Evolutionary conservation across 2,888 invertebrate genomes (phyloP).

Genomic region (Netelia virgata): DNA sequence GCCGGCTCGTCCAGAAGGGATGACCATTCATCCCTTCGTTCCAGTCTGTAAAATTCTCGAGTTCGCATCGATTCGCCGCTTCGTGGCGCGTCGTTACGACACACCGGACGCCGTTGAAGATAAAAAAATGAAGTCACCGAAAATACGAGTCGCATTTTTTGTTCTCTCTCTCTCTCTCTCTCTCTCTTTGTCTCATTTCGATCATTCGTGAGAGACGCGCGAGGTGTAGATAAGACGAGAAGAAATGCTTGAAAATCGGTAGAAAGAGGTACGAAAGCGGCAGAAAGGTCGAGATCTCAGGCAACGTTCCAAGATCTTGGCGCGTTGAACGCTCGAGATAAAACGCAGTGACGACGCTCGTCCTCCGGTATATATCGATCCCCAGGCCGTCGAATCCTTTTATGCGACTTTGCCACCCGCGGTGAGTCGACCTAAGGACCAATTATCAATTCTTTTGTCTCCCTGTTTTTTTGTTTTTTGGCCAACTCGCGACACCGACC

Average conservation of each 20-base stretch:
- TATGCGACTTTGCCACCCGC: constrained; percentile 42
- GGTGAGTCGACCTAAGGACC: constrained; percentile 55
- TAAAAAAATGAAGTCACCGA: constrained; percentile 13
- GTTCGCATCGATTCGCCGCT: constrained; percentile 22
- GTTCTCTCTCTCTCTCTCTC: background rate
- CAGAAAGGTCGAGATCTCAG: constrained; percentile 38
- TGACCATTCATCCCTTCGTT: constrained; percentile 53
- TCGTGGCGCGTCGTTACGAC: background rate
- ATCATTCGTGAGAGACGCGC: background rate
- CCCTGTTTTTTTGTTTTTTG: constrained; percentile 52
- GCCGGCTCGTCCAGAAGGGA: background rate
- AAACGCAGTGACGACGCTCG: constrained; percentile 36
- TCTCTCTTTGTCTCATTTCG: background rate
- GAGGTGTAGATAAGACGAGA: constrained; percentile 11
- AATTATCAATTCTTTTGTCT: constrained; percentile 66
- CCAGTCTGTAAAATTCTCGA: constrained; percentile 29
- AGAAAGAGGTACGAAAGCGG: constrained; percentile 21
- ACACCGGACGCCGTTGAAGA: background rate
- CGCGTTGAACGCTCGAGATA: constrained; percentile 41
- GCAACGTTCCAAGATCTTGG: constrained; percentile 32
- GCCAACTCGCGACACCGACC: constrained; percentile 24
- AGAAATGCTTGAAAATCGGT: constrained; percentile 9
- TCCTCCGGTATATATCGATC: constrained; percentile 1
- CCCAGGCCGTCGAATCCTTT: constrained; percentile 56
- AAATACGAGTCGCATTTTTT: constrained; percentile 19